Conservation (phyloP, 2,797 vertebrate genomes). For the Bufotes viridis region DNA sequence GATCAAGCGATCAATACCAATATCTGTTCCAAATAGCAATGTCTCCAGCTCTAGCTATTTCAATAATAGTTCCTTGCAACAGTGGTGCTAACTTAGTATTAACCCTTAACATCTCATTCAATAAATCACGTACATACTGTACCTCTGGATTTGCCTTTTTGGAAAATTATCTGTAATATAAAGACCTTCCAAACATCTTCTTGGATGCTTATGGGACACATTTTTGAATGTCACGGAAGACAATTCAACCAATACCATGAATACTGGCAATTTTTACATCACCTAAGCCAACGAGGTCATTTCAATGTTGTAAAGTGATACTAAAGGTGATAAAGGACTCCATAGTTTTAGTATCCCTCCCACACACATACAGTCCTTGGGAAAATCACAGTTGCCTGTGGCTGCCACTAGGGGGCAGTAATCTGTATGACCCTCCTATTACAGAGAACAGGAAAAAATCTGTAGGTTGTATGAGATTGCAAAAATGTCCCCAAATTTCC, state of each 20-base stretch:
- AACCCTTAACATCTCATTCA: not conserved
- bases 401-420: not conserved
- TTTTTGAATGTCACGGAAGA: not conserved
- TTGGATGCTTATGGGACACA: not conserved
- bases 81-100: not conserved
- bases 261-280: not conserved
- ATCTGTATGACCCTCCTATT: not conserved
- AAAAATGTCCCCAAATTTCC: no score
- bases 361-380: no score
- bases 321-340: not conserved
- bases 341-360: no score
- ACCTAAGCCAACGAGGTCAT: not conserved
- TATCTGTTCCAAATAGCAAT: conserved; percentile 30
- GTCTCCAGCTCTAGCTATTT: not conserved
- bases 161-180: not conserved
- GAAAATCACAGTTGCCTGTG: no score
- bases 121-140: not conserved
- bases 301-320: not conserved
- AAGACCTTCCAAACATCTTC: no score
- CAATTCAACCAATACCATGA: not conserved
- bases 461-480: no score
- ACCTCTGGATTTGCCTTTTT: not conserved
- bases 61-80: not conserved
- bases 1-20: conserved; percentile 47
- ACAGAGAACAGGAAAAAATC: no score